These are phyloP conservation scores for Branchellion lobata DNA, from an alignment of 2,888 invertebrate species.

Conservation along the genomic window DNA sequence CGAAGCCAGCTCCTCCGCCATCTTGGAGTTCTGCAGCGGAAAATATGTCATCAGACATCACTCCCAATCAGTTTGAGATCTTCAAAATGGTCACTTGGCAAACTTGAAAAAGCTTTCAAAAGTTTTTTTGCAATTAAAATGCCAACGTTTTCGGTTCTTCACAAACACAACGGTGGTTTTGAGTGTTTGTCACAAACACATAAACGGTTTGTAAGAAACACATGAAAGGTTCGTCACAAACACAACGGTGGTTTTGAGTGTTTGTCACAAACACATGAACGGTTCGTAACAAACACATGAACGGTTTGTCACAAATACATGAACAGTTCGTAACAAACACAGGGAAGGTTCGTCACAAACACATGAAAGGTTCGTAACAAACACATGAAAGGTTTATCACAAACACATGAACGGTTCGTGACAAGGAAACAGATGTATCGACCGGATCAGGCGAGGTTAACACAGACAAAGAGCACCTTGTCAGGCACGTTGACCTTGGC, in stretches of 20 bases:
- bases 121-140: no score
- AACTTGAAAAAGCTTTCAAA: no score
- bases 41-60: background rate
- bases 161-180: no score
- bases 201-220: background rate
- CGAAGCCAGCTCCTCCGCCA: constrained; percentile 14
- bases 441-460: no score
- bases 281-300: background rate
- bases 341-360: background rate
- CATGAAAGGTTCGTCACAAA: no score
- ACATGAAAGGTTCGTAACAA: background rate
- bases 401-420: background rate
- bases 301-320: background rate
- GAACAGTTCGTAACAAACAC: background rate
- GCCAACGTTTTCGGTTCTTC: no score
- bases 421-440: no score
- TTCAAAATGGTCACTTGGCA: no score
- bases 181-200: no score
- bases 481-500: constrained; percentile 38
- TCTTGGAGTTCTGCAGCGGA: constrained; percentile 23
- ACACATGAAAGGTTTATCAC: background rate
- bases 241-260: no score
- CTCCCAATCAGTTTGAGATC: background rate
- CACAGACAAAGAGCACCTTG: no score
- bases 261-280: no score